Base-by-base conservation (phyloP, 2,797 vertebrate species). In the Parauchenoglanis punctatus region DNA sequence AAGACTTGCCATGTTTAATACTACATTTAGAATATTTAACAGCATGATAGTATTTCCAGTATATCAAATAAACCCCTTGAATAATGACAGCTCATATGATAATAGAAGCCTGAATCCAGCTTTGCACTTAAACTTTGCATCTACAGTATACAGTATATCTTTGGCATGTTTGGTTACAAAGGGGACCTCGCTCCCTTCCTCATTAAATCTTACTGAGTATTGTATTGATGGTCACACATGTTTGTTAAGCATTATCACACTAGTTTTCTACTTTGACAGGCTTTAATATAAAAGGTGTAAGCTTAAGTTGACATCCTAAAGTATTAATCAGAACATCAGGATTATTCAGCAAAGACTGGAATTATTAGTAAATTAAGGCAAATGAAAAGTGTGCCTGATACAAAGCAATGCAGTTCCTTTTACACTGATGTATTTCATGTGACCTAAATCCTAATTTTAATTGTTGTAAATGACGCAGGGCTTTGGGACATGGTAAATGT, bases 141-240 rank as follows among this genome's bases (percentile, higher is more conserved):
- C 40, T 20, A 35, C 56, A 20, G n/a, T 63, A 31, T 44, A 63
- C 35, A 35, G 35, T 35, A 40, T 58, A 63, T 78, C 59, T 17
- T 35, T 49, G 28, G 63, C 31, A 70, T 81, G 76, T 86, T 86
- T 81, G 68, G 56, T 58, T 58, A 40, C 18, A 3, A 58, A 18
- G 56, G 56, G 56, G 76, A 85, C 54, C 70, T 25, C 52, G 1
- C 52, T 25, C 28, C 59, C 58, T 44, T 80, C 63, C 25, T 56
- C n/a, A 81, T 70, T 28, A 59, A 61, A 86, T 86, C 67, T 58
- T 86, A 31, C 52, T 59, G 85, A 61, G 67, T 73, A 81, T 81
- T 86, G 77, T 63, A 44, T 4, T 61, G 58, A 31, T 35, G 78
- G n/a, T 61, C 78, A 61, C 67, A 46, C 56, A 54, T 44, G 40